Conservation (phyloP, 1,140 invertebrate species). For the Eriocheir sinensis region DNA sequence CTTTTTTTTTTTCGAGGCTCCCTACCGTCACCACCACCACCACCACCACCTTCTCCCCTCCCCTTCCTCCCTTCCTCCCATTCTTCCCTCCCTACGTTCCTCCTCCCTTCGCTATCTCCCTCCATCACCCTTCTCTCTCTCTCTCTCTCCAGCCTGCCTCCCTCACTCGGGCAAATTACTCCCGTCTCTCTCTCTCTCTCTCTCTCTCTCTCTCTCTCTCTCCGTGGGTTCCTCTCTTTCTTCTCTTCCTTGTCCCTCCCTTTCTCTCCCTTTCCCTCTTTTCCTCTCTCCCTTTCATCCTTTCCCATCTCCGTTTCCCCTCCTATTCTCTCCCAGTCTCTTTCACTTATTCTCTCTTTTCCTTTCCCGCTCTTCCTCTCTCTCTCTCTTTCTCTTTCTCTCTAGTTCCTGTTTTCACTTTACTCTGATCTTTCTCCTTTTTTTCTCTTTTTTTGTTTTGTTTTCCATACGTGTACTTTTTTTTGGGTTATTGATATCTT, state of each 20-base stretch:
- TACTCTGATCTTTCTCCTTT: too few relatives aligned
- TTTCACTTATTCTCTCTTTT: too few relatives aligned
- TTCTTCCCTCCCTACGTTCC: not conserved
- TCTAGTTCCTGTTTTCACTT: too few relatives aligned
- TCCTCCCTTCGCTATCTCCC: not conserved
- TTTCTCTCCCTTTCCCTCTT: not conserved
- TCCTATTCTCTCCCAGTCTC: too few relatives aligned
- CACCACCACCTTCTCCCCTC: not conserved
- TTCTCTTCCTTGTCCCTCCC: too few relatives aligned
- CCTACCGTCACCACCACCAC: constrained; percentile 9
- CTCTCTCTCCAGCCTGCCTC: not conserved
- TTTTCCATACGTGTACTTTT: too few relatives aligned
- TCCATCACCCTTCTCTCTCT: not conserved
- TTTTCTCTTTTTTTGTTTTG: not conserved
- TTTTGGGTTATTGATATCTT: too few relatives aligned
- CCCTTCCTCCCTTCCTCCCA: not conserved
- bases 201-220: too few relatives aligned
- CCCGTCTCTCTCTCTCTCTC: constrained; percentile 11
- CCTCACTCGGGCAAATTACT: not conserved
- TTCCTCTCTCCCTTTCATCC: not conserved
- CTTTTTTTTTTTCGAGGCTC: not conserved
- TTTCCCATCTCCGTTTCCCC: too few relatives aligned
- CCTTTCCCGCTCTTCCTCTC: too few relatives aligned
- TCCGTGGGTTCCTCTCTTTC: too few relatives aligned
- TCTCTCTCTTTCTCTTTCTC: too few relatives aligned